phyloP scores from a whole-genome alignment of 37 sponge, comb jelly and placozoan genomes.

The Halichondria panicea region DNA sequence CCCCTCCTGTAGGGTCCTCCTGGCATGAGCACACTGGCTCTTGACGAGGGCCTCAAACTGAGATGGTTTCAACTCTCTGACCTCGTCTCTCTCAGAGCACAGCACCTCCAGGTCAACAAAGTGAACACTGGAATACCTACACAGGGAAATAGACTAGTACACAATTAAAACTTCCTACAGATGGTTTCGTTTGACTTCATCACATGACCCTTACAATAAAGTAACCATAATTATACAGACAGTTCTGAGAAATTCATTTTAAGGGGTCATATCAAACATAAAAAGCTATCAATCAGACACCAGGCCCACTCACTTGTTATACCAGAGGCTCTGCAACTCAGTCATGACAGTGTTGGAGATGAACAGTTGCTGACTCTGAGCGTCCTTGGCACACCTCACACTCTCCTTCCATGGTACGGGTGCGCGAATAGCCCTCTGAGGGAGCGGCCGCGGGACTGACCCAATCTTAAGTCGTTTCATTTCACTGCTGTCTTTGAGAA shows the following conservation, averaged over 20 bases:
- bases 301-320: constrained; percentile 56
- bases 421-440: constrained; percentile 65
- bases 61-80: constrained; percentile 41
- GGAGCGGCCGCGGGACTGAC: constrained; percentile 44
- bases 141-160: neutral
- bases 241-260: neutral
- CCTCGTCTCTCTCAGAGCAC: neutral
- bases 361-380: constrained; percentile 70
- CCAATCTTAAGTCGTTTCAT: constrained; percentile 73
- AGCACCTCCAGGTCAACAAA: constrained; percentile 57
- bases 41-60: constrained; percentile 63
- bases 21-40: constrained; percentile 61
- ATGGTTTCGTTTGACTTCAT: neutral
- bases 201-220: neutral
- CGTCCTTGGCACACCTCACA: constrained; percentile 15
- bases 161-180: neutral
- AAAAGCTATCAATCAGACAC: neutral
- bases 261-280: neutral
- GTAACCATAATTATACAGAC: neutral
- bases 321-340: constrained; percentile 79
- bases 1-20: constrained; percentile 46
- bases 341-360: constrained; percentile 67
- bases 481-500: constrained; percentile 82
- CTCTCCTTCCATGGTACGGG: constrained; percentile 88
- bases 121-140: constrained; percentile 60